These are phyloP conservation scores for Ovis canadensis DNA, from an alignment of 2,113 vertebrate genomes.

Conservation along the genomic window DNA sequence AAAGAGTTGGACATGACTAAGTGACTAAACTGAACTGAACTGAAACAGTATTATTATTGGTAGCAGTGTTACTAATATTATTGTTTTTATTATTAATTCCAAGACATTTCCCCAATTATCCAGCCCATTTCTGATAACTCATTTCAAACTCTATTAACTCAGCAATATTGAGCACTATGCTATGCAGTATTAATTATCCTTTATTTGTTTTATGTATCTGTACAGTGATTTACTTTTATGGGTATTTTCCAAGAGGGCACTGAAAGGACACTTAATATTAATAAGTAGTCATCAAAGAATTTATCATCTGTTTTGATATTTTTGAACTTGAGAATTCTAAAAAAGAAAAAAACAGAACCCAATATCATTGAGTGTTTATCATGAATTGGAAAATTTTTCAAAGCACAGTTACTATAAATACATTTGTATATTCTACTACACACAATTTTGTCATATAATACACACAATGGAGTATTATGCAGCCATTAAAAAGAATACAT, in stretches of 20 bases:
- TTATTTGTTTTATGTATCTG: not conserved
- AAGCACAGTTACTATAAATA: not conserved
- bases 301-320: not conserved
- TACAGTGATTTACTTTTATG: not conserved
- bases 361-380: not conserved
- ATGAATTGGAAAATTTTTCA: not conserved
- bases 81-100: not conserved
- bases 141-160: not conserved
- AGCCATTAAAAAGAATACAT: too few species aligned
- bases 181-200: not conserved
- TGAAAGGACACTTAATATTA: not conserved
- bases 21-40: too few species aligned
- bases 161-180: not conserved
- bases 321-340: not conserved
- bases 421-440: not conserved
- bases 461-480: too few species aligned
- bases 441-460: not conserved
- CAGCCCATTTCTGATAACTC: not conserved
- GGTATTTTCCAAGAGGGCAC: not conserved
- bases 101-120: not conserved
- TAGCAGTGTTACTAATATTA: not conserved
- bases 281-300: not conserved
- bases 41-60: not conserved
- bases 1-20: too few species aligned
- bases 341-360: not conserved